Conservation (phyloP, 2,113 vertebrate genomes). For the Eidolon helvum region DNA sequence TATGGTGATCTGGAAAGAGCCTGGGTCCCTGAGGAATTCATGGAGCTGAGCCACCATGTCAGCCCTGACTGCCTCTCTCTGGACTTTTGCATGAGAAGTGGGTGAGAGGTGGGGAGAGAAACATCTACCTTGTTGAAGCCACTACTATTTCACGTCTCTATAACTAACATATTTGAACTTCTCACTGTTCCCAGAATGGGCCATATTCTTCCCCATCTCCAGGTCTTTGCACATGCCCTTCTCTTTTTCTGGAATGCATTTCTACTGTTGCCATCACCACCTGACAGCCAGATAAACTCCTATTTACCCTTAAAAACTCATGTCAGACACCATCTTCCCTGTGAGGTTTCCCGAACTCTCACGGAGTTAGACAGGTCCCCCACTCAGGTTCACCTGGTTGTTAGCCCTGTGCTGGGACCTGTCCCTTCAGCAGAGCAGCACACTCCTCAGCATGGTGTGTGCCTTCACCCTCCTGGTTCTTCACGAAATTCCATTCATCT, state of each 20-base stretch:
- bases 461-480: background rate
- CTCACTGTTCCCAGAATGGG: background rate
- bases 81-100: background rate
- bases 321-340: background rate
- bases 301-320: background rate
- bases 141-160: background rate
- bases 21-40: background rate
- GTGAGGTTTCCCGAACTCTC: background rate
- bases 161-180: background rate
- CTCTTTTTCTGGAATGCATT: background rate
- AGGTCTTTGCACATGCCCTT: background rate
- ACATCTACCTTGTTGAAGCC: background rate
- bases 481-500: background rate
- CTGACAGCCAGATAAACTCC: background rate
- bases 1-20: background rate
- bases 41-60: background rate
- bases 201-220: background rate
- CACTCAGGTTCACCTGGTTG: accelerated
- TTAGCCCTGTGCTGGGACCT: background rate
- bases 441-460: accelerated
- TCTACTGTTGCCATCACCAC: background rate
- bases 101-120: background rate
- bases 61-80: background rate
- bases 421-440: background rate
- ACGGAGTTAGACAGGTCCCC: background rate